Percentiles rank a stretch among this genome's conserved stretches.
These are phyloP conservation scores for Drosophila jambulina DNA, from an alignment of 1,140 invertebrate genomes.

Conservation along the genomic window DNA sequence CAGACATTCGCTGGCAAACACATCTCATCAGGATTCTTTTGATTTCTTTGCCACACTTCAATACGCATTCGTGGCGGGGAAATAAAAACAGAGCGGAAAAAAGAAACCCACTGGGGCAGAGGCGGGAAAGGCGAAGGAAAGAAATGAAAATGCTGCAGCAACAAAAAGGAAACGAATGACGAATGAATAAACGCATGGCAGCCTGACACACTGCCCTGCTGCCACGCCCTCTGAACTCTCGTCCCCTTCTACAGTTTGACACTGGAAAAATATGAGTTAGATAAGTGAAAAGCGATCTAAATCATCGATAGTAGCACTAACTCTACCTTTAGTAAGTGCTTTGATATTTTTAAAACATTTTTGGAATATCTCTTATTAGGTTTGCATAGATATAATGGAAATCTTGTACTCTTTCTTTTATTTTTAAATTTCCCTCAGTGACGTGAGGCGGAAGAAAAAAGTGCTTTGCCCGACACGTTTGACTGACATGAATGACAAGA, in stretches of 20 bases:
- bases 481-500: slow-evolving; percentile 79
- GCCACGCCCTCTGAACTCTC: slow-evolving; percentile 8
- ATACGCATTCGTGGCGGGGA: slow-evolving; percentile 60
- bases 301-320: not conserved
- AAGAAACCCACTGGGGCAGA: slow-evolving; percentile 5
- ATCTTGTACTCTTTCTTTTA: too few relatives aligned
- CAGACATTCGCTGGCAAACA: slow-evolving; percentile 39
- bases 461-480: slow-evolving; percentile 45
- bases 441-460: not conserved
- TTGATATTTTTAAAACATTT: not conserved
- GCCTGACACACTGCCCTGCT: slow-evolving; percentile 59
- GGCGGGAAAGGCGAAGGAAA: slow-evolving; percentile 29
- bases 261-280: slow-evolving; percentile 20
- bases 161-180: slow-evolving; percentile 73
- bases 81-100: slow-evolving; percentile 46
- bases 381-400: not conserved
- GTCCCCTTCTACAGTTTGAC: slow-evolving; percentile 14
- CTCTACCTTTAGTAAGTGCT: not conserved
- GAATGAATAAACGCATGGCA: slow-evolving; percentile 80
- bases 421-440: slow-evolving; percentile 17
- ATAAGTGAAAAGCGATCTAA: not conserved
- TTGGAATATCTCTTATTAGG: too few relatives aligned
- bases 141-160: slow-evolving; percentile 59
- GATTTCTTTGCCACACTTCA: slow-evolving; percentile 77
- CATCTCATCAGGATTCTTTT: slow-evolving; percentile 80